phyloP scores from a whole-genome alignment of 2,113 vertebrate species.

The Triplophysa dalaica region DNA sequence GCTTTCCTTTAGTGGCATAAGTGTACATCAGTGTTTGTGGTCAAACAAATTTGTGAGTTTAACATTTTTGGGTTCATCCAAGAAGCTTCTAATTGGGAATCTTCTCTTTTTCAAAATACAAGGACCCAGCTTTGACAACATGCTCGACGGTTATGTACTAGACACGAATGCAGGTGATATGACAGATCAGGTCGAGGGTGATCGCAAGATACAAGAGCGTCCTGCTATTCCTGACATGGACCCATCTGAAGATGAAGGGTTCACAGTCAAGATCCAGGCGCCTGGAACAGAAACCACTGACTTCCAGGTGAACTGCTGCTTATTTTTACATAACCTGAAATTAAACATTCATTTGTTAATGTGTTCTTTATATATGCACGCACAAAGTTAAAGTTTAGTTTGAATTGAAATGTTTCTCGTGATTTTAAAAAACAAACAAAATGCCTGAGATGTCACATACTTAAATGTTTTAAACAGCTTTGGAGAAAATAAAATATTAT shows the following conservation, averaged over 20 bases:
- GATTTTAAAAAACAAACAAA: too few species aligned
- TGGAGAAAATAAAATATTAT: too few species aligned
- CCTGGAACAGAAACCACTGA: slow-evolving; percentile 87
- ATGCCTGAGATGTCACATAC: too few species aligned
- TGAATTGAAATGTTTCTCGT: background rate
- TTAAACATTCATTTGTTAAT: background rate
- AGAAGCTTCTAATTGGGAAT: background rate
- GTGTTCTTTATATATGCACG: background rate
- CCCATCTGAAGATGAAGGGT: slow-evolving; percentile 84
- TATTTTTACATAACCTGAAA: background rate
- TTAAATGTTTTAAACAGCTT: too few species aligned
- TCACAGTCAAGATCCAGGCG: slow-evolving; percentile 87
- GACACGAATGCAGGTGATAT: background rate
- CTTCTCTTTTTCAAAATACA: slow-evolving; percentile 8
- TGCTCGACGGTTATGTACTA: background rate
- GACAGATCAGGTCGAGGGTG: slow-evolving; percentile 57
- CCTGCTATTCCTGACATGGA: slow-evolving; percentile 82
- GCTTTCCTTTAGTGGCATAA: background rate
- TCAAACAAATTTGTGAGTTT: too few species aligned
- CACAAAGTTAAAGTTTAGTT: background rate
- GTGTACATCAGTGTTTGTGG: too few species aligned
- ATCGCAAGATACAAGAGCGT: slow-evolving; percentile 70
- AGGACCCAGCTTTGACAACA: slow-evolving; percentile 2
- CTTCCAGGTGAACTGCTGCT: slow-evolving; percentile 80
- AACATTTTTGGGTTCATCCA: background rate